Conservation (phyloP, 2,888 invertebrate species). For the Protodeltote pygarga region DNA sequence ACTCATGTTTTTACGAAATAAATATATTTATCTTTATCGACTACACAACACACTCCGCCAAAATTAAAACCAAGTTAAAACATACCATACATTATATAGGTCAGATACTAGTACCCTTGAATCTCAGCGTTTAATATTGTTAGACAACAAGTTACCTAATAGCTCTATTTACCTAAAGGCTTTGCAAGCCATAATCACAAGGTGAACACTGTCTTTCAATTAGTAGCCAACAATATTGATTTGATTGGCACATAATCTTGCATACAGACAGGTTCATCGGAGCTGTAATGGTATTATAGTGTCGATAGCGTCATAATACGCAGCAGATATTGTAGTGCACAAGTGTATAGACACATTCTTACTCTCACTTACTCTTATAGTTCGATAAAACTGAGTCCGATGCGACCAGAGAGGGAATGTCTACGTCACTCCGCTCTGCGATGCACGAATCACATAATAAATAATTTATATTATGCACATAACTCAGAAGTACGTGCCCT, state of each 20-base stretch:
- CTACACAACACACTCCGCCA: no score
- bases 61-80: no score
- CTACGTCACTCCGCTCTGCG: no score
- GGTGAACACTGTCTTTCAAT: slow-evolving; percentile 17
- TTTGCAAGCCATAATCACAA: not conserved
- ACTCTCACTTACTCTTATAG: not conserved
- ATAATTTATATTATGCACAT: no score
- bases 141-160: not conserved
- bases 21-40: no score
- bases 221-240: slow-evolving; percentile 18
- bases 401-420: no score
- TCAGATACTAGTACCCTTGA: no score
- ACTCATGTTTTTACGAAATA: no score
- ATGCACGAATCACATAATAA: no score
- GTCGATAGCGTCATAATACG: not conserved
- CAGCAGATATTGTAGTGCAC: not conserved
- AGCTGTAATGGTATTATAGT: slow-evolving; percentile 18
- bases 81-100: no score
- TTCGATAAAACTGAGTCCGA: no score
- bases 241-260: slow-evolving; percentile 17
- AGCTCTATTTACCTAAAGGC: slow-evolving; percentile 2
- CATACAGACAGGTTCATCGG: slow-evolving; percentile 5
- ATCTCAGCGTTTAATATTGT: not conserved
- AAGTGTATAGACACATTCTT: not conserved
- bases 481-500: no score